Conservation (phyloP, 1,140 invertebrate species). For the Heliconius congener region DNA sequence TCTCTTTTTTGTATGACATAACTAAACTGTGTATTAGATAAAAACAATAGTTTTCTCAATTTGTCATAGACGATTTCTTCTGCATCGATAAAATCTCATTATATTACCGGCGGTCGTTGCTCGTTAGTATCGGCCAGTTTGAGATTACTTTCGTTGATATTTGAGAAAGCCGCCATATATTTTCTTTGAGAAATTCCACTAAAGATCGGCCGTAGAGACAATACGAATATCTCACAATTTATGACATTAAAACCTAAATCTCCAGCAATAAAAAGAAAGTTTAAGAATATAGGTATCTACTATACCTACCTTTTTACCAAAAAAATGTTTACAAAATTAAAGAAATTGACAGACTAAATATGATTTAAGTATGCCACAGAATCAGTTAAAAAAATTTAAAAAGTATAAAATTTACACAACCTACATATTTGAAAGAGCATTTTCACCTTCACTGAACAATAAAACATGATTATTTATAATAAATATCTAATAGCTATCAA, state of each 20-base stretch:
- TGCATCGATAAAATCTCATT: constrained; percentile 51
- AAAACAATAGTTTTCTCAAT: constrained; percentile 52
- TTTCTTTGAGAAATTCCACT: constrained; percentile 39
- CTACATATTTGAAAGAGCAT: background rate
- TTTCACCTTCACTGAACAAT: background rate
- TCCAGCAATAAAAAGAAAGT: constrained; percentile 18
- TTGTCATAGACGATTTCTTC: constrained; percentile 58
- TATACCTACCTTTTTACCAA: background rate
- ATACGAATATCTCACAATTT: constrained; percentile 28
- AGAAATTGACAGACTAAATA: background rate
- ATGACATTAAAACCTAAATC: constrained; percentile 16
- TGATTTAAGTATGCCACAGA: too few relatives aligned
- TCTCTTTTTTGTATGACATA: constrained; percentile 41
- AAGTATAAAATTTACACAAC: background rate
- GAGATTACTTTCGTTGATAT: constrained; percentile 46
- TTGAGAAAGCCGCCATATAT: constrained; percentile 44
- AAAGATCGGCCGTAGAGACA: constrained; percentile 43
- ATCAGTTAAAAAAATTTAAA: too few relatives aligned
- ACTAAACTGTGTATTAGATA: constrained; percentile 40
- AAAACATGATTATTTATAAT: background rate
- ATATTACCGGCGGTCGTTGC: constrained; percentile 45
- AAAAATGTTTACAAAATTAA: background rate
- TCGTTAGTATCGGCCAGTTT: constrained; percentile 46
- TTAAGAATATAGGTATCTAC: background rate
- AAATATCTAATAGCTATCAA: background rate